Evolutionary conservation across 2,888 invertebrate species (phyloP), one percentile per base, ranked within the genome.

Genomic region (Mesoligia furuncula): DNA sequence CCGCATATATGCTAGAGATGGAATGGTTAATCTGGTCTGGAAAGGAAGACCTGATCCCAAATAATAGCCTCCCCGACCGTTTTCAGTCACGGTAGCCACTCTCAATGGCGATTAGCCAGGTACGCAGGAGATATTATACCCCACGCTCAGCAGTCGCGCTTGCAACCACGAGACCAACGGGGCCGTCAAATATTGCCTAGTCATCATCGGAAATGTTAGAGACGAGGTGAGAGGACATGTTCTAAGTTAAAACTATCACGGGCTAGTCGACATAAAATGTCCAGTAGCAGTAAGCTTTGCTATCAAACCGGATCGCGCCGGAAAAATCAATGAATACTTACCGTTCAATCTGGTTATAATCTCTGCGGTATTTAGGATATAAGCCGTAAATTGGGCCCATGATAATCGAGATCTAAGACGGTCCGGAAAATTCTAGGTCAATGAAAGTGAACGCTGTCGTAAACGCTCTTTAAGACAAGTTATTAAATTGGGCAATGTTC

Each of bases 271-370:
- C 54, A 81, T 71, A 65, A 68, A 69, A 75, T 73, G 65, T 81
- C 73, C 68, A 75, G 69, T 81, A 84, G 81, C 75, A 80, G 67
- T 81, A 71, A 45, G 31, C 42, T 79, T 57, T 45, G 59, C 31
- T 61, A n/a, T 27, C 15, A 75, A n/a, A 78, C 78, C 65, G 45
- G 74, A 77, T 81, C 61, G 54, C 31, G 8, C 77, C 66, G 72
- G 75, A 75, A 76, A 80, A 76, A 81, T 80, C 64, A 45, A 75
- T 75, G 13, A 69, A 75, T 67, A 57, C 65, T 54, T 85, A 77
- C 59, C 66, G 79, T 84, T 68, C 13, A 57, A 68, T 68, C 73
- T 66, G 73, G 66, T 76, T 80, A 61, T 59, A 74, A 69, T 69
- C 31, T 71, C 61, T 67, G 59, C 57, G 36, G 59, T 62, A 68